phyloP scores from a whole-genome alignment of 2,888 invertebrate genomes.

The Caenorhabditis becei region DNA sequence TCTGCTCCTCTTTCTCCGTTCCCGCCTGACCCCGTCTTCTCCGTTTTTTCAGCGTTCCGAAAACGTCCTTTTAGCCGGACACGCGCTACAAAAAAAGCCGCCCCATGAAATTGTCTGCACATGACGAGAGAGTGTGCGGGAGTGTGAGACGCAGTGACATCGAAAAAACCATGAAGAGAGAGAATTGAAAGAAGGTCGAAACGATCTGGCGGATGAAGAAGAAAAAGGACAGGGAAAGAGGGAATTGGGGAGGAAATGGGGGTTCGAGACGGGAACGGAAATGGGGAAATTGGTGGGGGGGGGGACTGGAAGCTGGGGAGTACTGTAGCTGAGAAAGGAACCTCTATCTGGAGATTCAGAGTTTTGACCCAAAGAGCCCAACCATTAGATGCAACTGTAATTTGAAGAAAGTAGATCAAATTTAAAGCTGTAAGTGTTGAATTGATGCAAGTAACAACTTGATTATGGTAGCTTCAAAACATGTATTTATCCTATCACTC shows the following conservation, averaged over 20 bases:
- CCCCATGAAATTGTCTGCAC: constrained; percentile 38
- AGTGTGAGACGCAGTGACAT: constrained; percentile 20
- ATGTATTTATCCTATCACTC: too few species aligned
- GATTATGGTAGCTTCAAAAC: too few species aligned
- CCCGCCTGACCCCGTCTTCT: neutral
- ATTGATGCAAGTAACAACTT: too few species aligned
- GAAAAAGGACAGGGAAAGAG: neutral
- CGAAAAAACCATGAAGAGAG: constrained; percentile 31
- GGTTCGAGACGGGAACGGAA: constrained; percentile 20
- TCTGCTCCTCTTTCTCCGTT: constrained; percentile 2
- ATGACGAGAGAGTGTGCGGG: constrained; percentile 11
- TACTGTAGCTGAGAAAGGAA: too few species aligned
- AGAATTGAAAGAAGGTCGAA: constrained; percentile 26
- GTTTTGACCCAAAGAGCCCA: too few species aligned
- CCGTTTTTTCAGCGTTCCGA: constrained; percentile 20
- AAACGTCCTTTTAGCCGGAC: constrained; percentile 34
- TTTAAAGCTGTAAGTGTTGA: too few species aligned
- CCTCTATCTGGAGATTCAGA: too few species aligned
- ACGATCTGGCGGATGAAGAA: constrained; percentile 18
- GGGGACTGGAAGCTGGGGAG: neutral
- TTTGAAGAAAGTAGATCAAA: too few species aligned
- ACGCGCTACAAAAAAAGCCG: constrained; percentile 3
- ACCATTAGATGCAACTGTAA: too few species aligned
- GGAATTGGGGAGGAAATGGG: neutral
- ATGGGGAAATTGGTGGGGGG: constrained; percentile 9